Percentiles rank a stretch among this genome's conserved stretches.
Evolutionary conservation across 2,797 vertebrate genomes (phyloP).

Genomic region (Myioborus miniatus): DNA sequence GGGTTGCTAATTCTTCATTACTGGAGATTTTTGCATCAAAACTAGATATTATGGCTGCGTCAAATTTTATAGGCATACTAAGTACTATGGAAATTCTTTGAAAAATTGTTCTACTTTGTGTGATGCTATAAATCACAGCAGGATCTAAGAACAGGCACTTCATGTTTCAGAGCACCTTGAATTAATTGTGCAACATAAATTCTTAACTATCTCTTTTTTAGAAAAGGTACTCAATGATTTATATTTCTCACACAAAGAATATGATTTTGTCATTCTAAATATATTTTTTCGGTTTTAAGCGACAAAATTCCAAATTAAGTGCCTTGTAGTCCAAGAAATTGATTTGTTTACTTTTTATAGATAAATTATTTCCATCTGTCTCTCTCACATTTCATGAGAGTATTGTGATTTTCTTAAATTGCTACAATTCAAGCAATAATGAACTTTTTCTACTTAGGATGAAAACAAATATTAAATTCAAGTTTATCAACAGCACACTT

Average conservation of each 20-base stretch:
- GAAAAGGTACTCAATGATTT: not conserved
- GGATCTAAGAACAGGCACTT: not conserved
- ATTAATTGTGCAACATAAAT: not conserved
- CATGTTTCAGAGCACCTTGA: not conserved
- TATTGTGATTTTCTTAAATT: not conserved
- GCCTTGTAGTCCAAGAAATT: not conserved
- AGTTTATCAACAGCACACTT: not conserved
- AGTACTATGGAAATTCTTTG: not conserved
- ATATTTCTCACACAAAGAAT: not conserved
- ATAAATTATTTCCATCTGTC: not conserved
- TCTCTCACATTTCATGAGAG: not conserved
- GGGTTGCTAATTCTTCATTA: not conserved
- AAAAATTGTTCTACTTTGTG: not conserved
- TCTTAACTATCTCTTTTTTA: not conserved
- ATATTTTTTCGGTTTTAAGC: not conserved
- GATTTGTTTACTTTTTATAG: not conserved
- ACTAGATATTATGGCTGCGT: not conserved
- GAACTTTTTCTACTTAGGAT: not conserved
- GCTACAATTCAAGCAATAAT: not conserved
- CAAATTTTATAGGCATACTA: not conserved
- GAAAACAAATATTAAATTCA: not conserved
- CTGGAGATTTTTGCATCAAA: not conserved
- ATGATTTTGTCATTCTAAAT: not conserved
- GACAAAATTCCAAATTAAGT: not conserved
- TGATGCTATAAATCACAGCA: not conserved